phyloP scores from a whole-genome alignment of 2,888 invertebrate genomes.

The Quadroppia sp. region DNA sequence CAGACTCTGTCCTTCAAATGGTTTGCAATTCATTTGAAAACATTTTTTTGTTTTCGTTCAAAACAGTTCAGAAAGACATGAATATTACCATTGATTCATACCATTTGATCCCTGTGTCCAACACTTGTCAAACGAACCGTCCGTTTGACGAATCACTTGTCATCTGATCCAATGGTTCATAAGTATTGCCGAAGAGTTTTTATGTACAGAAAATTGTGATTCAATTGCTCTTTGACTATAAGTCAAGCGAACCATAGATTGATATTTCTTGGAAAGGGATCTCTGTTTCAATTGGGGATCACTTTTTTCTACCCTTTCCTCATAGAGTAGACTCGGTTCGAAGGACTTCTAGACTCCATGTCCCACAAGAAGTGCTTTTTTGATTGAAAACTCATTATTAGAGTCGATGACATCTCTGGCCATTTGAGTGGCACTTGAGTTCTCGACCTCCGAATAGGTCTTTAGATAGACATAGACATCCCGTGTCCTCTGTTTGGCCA shows the following conservation, averaged over 20 bases:
- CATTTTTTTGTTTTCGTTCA: too few species aligned
- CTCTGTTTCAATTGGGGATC: background rate
- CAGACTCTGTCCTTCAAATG: too few species aligned
- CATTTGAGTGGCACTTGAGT: background rate
- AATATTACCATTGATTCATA: too few species aligned
- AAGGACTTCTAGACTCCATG: slow-evolving; percentile 27
- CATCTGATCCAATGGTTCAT: background rate
- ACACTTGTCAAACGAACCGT: slow-evolving; percentile 21
- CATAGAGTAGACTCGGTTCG: slow-evolving; percentile 9
- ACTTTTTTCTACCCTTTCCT: slow-evolving; percentile 17
- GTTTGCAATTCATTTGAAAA: too few species aligned
- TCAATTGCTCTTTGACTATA: background rate
- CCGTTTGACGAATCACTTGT: background rate
- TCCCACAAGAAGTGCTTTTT: slow-evolving; percentile 20
- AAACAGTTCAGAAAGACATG: too few species aligned
- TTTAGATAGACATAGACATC: slow-evolving; percentile 12
- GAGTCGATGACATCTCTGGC: slow-evolving; percentile 29
- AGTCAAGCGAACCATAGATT: background rate
- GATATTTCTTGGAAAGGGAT: background rate
- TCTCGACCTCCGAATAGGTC: background rate
- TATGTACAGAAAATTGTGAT: background rate
- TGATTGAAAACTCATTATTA: slow-evolving; percentile 32
- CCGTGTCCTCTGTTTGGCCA: slow-evolving; percentile 10
- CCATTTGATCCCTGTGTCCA: background rate
- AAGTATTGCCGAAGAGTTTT: background rate